Base-by-base conservation (phyloP, 2,797 vertebrate species). In the Malacoctenus gilli region DNA sequence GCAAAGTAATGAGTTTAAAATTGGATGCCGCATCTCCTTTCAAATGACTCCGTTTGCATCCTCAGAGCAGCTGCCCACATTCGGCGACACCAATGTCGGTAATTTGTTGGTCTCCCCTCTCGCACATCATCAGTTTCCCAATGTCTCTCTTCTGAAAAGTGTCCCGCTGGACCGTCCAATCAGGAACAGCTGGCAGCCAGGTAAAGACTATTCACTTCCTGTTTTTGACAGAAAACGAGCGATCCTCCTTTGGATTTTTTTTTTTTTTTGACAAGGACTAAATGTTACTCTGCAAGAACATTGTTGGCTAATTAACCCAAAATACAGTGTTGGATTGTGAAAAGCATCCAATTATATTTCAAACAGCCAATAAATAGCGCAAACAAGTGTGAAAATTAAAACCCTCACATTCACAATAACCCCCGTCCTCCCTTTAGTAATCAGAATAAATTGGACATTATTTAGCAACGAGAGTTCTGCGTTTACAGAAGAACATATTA, bases 151-250 rank as follows among this genome's bases (percentile, higher is more conserved):
- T 64, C 58, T 55, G 37, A 38, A 69, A 23, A 25, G 46, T 44
- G 22, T 47, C 46, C 34, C 14, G 20, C 68, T 61, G 60, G 15
- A 63, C 39, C 36, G 20, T 65, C 22, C 50, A 55, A 78, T 67
- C 40, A 32, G 16, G 18, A 74, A 48, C 72, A 75, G 68, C 75
- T 76, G 61, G 66, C 49, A 64, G 36, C 59, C 59, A 79, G 65
- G 70, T 64, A 49, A 71, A 41, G 44, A 61, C 37, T 62, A 55
- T 73, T 59, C 59, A 52, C 41, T 47, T 68, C 58, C 56, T 75
- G 53, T 58, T 49, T 53, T n/a, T 37, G 56, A 59, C 37, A 61
- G 46, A 69, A 59, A 47, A 51, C 18, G 41, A 53, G 32, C 8
- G 1, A 47, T 19, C 5, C 37, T 62, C 36, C 38, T 23, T 46